These are phyloP conservation scores for Mastigias papua DNA, from an alignment of 30 jellyfish, hydroid and myxozoan genomes.

Conservation along the genomic window DNA sequence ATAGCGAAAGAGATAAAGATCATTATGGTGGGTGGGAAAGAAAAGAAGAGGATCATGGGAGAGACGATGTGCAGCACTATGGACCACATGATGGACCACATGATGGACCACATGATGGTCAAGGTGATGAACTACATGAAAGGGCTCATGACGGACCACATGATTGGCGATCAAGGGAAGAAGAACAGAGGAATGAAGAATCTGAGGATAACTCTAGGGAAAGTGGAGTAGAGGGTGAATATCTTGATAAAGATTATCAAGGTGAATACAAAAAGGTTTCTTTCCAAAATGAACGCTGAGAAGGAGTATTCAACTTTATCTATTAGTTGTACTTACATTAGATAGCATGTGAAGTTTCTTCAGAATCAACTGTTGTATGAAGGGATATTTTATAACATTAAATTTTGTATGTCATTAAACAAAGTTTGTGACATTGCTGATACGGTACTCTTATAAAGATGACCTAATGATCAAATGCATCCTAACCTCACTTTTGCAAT, in stretches of 20 bases:
- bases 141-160: background rate
- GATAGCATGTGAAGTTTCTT: too few relatives aligned
- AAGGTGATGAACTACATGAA: conserved; percentile 11
- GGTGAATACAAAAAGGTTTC: background rate
- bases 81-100: conserved; percentile 17
- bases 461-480: too few relatives aligned
- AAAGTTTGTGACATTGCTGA: too few relatives aligned
- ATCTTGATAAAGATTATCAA: background rate
- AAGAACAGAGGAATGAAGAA: background rate
- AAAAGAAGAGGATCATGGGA: conserved; percentile 13
- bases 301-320: too few relatives aligned
- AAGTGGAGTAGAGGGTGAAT: background rate
- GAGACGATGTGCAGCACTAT: conserved; percentile 6
- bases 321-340: too few relatives aligned
- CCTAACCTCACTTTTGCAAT: too few relatives aligned
- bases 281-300: too few relatives aligned
- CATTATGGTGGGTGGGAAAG: conserved; percentile 37
- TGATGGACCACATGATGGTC: conserved; percentile 36
- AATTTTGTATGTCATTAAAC: too few relatives aligned
- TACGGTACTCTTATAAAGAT: too few relatives aligned
- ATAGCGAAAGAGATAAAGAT: conserved; percentile 1
- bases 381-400: too few relatives aligned
- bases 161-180: background rate
- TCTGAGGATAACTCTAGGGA: conserved; percentile 8
- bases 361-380: too few relatives aligned